Conservation (phyloP, 2,113 vertebrate species). For the Epinephelus lanceolatus region DNA sequence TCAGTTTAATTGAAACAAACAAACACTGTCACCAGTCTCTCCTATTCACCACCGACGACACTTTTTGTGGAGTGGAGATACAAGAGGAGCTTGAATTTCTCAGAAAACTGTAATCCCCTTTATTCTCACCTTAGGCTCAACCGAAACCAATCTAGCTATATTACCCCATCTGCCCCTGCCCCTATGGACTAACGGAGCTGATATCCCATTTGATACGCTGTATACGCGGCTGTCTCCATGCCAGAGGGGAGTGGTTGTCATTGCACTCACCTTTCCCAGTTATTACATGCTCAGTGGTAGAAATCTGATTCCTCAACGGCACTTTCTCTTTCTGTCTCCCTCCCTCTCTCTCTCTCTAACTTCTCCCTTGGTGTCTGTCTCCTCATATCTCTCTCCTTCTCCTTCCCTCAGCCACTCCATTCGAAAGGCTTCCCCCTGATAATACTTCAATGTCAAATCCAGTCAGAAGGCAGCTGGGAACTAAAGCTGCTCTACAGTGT, state of each 20-base stretch:
- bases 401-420: slow-evolving; percentile 40
- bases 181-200: slow-evolving; percentile 38
- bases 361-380: slow-evolving; percentile 37
- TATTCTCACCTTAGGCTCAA: slow-evolving; percentile 60
- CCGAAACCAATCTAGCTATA: slow-evolving; percentile 60
- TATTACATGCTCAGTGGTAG: slow-evolving; percentile 64
- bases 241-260: slow-evolving; percentile 67
- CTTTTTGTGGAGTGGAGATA: slow-evolving; percentile 3
- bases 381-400: slow-evolving; percentile 40
- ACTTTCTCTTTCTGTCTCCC: slow-evolving; percentile 31
- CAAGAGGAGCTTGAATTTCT: slow-evolving; percentile 27
- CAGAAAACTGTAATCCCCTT: slow-evolving; percentile 60
- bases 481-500: slow-evolving; percentile 31
- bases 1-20: slow-evolving; percentile 5
- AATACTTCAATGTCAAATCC: slow-evolving; percentile 75
- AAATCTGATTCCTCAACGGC: slow-evolving; percentile 58
- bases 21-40: not conserved
- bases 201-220: slow-evolving; percentile 58
- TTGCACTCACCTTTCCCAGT: slow-evolving; percentile 72
- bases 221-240: slow-evolving; percentile 25
- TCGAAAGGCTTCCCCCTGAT: slow-evolving; percentile 57
- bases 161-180: slow-evolving; percentile 50
- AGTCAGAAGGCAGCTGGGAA: slow-evolving; percentile 60
- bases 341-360: slow-evolving; percentile 29
- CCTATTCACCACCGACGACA: not conserved